Conservation (phyloP, 1,140 invertebrate genomes). For the Drosophila kanapiae region DNA sequence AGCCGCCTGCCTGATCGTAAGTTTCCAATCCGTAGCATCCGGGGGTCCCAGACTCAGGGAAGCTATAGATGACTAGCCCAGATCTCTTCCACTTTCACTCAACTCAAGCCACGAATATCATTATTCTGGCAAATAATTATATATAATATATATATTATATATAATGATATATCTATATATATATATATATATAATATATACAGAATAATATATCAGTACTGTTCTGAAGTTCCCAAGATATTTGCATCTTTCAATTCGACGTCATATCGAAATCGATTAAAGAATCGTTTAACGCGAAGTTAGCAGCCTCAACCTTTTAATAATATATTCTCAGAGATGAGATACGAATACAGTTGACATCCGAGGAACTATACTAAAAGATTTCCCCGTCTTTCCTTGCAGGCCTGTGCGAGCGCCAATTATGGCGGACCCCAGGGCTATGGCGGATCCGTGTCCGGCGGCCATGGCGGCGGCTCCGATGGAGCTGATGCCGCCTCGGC, state of each 20-base stretch:
- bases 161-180: not conserved
- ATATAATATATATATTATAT: not conserved
- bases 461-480: constrained; percentile 34
- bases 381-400: constrained; percentile 11
- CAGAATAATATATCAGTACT: not conserved
- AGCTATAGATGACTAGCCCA: not conserved
- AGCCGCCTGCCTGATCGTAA: constrained; percentile 81
- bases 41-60: not conserved
- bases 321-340: not conserved
- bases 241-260: not conserved
- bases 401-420: constrained; percentile 76
- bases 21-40: constrained; percentile 28
- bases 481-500: constrained; percentile 53
- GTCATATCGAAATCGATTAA: too few relatives aligned
- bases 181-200: not conserved
- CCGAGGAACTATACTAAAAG: not conserved
- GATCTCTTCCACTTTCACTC: too few relatives aligned
- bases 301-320: too few relatives aligned
- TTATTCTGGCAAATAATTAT: not conserved
- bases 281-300: too few relatives aligned
- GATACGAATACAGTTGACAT: not conserved
- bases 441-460: constrained; percentile 52
- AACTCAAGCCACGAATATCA: not conserved
- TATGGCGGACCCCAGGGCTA: constrained; percentile 56
- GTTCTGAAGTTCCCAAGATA: not conserved